A percentile compares a stretch with the other conserved stretches of the same genome.
These are phyloP conservation scores for Sycophila texana DNA, from an alignment of 2,888 invertebrate species.

Conservation along the genomic window DNA sequence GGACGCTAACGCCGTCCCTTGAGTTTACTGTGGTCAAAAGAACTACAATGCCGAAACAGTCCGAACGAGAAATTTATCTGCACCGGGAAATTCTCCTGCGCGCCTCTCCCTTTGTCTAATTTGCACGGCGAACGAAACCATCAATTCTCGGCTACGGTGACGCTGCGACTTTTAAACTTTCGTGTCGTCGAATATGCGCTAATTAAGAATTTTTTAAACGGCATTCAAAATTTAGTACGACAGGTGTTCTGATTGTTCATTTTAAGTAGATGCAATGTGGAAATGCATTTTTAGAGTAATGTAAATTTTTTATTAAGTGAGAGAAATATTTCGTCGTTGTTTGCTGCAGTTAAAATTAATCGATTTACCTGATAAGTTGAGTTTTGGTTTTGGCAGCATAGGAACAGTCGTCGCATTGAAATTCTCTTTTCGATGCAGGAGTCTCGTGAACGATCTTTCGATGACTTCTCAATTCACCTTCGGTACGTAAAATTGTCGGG, in stretches of 20 bases:
- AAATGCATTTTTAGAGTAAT: too few relatives aligned
- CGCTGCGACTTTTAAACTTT: constrained; percentile 24
- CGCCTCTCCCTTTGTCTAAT: constrained; percentile 20
- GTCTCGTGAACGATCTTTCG: constrained; percentile 77
- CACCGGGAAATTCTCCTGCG: constrained; percentile 27
- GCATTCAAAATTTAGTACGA: not conserved
- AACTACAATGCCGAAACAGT: constrained; percentile 60
- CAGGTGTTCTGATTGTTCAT: too few relatives aligned
- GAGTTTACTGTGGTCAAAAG: constrained; percentile 61
- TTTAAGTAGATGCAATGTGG: too few relatives aligned
- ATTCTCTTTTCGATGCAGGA: constrained; percentile 76
- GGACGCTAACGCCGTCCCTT: constrained; percentile 58
- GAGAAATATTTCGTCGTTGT: too few relatives aligned
- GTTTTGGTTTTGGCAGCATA: constrained; percentile 73
- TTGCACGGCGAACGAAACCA: constrained; percentile 37
- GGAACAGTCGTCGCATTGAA: constrained; percentile 79
- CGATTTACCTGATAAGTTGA: constrained; percentile 76
- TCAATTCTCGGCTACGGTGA: constrained; percentile 23
- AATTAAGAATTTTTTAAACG: constrained; percentile 29
- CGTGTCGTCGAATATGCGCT: constrained; percentile 7
- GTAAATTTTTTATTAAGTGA: too few relatives aligned
- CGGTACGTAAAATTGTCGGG: constrained; percentile 78
- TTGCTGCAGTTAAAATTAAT: too few relatives aligned
- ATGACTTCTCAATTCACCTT: constrained; percentile 79
- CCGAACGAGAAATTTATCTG: constrained; percentile 49